phyloP scores from a whole-genome alignment of 2,113 vertebrate genomes.

The Trematomus loennbergii region DNA sequence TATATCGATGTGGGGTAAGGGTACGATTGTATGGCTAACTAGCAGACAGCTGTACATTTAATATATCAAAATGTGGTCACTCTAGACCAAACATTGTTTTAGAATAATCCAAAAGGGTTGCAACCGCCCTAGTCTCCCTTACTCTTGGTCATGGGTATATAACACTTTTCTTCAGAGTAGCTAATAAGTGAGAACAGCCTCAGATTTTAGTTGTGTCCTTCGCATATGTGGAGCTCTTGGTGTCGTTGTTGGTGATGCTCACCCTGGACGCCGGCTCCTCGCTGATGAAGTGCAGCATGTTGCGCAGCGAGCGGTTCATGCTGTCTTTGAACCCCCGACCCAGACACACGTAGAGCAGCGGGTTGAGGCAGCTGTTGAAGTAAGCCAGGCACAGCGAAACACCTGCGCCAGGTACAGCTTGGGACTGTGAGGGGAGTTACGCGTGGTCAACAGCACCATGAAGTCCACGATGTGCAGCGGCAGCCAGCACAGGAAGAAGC shows the following conservation, averaged over 20 bases:
- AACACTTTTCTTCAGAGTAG: too few species aligned
- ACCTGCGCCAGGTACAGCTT: conserved; percentile 36
- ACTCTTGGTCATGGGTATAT: too few species aligned
- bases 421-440: accelerated
- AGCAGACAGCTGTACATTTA: too few species aligned
- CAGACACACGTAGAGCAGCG: conserved; percentile 87
- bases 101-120: too few species aligned
- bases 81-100: too few species aligned
- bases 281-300: conserved; percentile 75
- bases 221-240: conserved; percentile 52
- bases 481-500: conserved; percentile 90
- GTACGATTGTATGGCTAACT: too few species aligned
- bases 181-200: neutral
- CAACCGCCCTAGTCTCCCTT: too few species aligned
- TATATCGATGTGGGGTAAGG: too few species aligned
- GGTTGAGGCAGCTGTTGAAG: conserved; percentile 92
- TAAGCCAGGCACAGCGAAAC: conserved; percentile 84
- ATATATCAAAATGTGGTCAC: too few species aligned
- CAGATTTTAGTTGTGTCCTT: conserved; percentile 46
- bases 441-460: neutral
- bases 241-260: conserved; percentile 29
- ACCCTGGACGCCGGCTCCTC: conserved; percentile 76
- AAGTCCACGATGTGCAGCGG: conserved; percentile 86
- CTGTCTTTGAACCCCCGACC: conserved; percentile 85
- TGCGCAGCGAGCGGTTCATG: conserved; percentile 79